phyloP scores from a whole-genome alignment of 2,113 vertebrate genomes.

The Leucopsar rothschildi region DNA sequence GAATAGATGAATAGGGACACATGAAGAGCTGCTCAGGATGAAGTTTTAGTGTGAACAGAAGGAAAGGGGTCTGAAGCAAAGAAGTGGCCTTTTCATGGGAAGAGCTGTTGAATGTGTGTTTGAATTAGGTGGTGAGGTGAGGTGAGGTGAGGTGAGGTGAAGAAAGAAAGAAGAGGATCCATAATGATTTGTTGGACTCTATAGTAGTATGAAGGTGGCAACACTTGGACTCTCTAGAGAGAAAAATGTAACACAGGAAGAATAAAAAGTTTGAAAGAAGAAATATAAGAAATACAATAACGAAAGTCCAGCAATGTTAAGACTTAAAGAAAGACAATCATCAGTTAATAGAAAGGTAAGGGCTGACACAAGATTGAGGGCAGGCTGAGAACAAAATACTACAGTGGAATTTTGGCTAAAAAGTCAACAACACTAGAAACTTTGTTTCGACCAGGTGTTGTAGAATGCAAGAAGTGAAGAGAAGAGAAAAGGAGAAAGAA shows the following conservation, averaged over 20 bases:
- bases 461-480: neutral
- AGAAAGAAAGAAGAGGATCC: neutral
- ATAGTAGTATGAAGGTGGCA: neutral
- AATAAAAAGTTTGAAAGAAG: neutral
- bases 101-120: neutral
- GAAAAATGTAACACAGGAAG: neutral
- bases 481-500: neutral
- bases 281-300: neutral
- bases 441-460: neutral
- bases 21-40: neutral
- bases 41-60: neutral
- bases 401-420: neutral
- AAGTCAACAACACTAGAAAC: neutral
- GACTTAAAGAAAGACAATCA: neutral
- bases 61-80: neutral
- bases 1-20: neutral
- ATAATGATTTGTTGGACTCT: neutral
- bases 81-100: neutral
- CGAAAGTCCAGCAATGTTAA: neutral
- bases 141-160: neutral
- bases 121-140: neutral
- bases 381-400: neutral
- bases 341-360: neutral
- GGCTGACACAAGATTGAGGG: fast-evolving
- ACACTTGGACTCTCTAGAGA: neutral